A percentile compares a stretch with the other conserved stretches of the same genome.
These are phyloP conservation scores for Danaus chrysippus DNA, from an alignment of 2,888 invertebrate genomes.

Conservation along the genomic window DNA sequence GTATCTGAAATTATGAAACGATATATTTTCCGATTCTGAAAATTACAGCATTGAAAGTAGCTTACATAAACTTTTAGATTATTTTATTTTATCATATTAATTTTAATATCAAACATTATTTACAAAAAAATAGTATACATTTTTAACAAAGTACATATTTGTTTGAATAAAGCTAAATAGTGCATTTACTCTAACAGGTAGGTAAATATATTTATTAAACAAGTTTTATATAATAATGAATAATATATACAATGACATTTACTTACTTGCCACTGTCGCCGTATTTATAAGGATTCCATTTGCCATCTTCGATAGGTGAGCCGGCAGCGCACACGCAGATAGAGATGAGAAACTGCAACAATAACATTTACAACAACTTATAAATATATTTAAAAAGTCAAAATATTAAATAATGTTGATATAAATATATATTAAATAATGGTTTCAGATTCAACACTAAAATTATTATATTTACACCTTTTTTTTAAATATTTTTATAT, in stretches of 20 bases:
- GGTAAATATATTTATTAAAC: neutral
- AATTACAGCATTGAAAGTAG: too few species aligned
- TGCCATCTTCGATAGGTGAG: slow-evolving; percentile 56
- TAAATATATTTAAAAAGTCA: slow-evolving; percentile 12
- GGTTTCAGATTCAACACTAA: too few species aligned
- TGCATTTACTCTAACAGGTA: neutral
- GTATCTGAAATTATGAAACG: slow-evolving; percentile 53
- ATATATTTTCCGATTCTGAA: slow-evolving; percentile 5
- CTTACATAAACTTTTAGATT: too few species aligned
- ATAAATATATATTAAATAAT: neutral
- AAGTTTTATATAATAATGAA: slow-evolving; percentile 13
- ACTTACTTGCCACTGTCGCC: slow-evolving; percentile 70
- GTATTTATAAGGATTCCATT: slow-evolving; percentile 63
- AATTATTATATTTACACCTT: too few species aligned
- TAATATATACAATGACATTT: slow-evolving; percentile 44
- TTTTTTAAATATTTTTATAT: too few species aligned
- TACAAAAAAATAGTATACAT: too few species aligned
- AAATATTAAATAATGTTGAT: slow-evolving; percentile 5
- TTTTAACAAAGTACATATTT: too few species aligned
- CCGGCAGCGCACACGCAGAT: slow-evolving; percentile 60
- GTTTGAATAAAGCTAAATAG: neutral
- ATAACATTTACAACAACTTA: slow-evolving; percentile 21
- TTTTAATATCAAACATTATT: neutral
- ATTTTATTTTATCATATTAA: neutral
- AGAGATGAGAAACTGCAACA: slow-evolving; percentile 55